These are phyloP conservation scores for Myanophis thanlyinensis DNA, from an alignment of 2,113 vertebrate genomes.

Conservation along the genomic window DNA sequence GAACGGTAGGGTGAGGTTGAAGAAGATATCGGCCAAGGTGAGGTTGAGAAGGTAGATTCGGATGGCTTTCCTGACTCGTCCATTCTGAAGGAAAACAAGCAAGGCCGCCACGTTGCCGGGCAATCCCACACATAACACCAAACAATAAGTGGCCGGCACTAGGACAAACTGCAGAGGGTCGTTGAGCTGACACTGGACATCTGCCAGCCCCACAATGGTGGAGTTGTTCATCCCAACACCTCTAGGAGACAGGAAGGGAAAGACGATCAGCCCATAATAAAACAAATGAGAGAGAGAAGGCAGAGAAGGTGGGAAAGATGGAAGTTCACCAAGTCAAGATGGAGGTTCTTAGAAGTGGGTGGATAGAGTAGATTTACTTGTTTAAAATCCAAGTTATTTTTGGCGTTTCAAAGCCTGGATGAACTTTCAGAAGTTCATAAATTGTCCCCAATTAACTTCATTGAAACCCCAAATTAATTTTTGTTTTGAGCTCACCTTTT, in stretches of 20 bases:
- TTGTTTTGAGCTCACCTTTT: background rate
- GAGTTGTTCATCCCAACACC: conserved; percentile 38
- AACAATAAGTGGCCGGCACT: conserved; percentile 45
- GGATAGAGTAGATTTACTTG: background rate
- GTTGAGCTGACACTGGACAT: background rate
- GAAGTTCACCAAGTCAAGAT: background rate
- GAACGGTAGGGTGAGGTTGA: conserved; percentile 65
- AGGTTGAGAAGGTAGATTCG: conserved; percentile 69
- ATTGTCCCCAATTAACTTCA: background rate
- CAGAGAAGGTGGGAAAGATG: background rate
- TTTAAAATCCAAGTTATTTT: background rate
- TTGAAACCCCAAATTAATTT: background rate
- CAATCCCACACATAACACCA: conserved; percentile 67
- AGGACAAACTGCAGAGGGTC: conserved; percentile 51
- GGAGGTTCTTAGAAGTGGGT: background rate
- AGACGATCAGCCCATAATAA: background rate
- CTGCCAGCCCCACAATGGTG: fast-evolving
- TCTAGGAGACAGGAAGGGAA: background rate
- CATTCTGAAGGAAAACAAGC: conserved; percentile 54
- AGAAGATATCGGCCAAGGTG: conserved; percentile 62
- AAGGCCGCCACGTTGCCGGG: conserved; percentile 54
- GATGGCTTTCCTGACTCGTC: conserved; percentile 61
- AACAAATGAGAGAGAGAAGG: background rate
- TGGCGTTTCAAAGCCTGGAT: background rate
- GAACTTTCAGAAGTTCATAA: background rate